phyloP scores from a whole-genome alignment of 2,113 vertebrate species.

The Chinchilla lanigera region DNA sequence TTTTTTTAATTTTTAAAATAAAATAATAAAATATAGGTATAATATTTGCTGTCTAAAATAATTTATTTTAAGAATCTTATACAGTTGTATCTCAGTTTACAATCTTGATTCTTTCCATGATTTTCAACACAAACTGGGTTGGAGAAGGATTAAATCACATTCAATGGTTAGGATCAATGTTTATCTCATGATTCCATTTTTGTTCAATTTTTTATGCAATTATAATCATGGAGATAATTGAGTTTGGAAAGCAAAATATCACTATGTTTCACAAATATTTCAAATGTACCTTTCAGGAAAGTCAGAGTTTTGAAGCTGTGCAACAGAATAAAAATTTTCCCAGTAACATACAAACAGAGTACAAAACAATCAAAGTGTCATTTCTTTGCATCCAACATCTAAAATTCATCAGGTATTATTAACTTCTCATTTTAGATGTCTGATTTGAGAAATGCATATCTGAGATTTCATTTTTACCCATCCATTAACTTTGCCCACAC shows the following conservation, averaged over 20 bases:
- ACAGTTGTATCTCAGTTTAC: not conserved
- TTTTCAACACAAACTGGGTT: too few species aligned
- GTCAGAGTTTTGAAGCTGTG: not conserved
- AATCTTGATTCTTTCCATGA: too few species aligned
- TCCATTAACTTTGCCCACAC: not conserved
- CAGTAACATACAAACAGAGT: not conserved
- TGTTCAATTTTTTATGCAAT: too few species aligned
- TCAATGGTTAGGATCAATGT: too few species aligned
- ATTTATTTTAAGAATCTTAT: not conserved
- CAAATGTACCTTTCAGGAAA: not conserved
- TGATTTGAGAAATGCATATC: not conserved
- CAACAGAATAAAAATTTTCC: not conserved
- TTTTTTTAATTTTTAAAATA: too few species aligned
- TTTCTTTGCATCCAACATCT: not conserved
- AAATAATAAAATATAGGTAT: too few species aligned
- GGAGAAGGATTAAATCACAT: too few species aligned
- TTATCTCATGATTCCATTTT: too few species aligned
- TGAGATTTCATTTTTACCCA: not conserved
- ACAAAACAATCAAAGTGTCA: not conserved
- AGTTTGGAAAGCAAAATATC: too few species aligned
- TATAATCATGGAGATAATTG: too few species aligned
- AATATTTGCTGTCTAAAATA: not conserved
- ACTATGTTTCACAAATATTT: not conserved
- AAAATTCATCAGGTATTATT: not conserved
- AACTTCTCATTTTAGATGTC: not conserved